Conservation (phyloP, 2,888 invertebrate genomes). For the Nephrotoma guestfalica region DNA sequence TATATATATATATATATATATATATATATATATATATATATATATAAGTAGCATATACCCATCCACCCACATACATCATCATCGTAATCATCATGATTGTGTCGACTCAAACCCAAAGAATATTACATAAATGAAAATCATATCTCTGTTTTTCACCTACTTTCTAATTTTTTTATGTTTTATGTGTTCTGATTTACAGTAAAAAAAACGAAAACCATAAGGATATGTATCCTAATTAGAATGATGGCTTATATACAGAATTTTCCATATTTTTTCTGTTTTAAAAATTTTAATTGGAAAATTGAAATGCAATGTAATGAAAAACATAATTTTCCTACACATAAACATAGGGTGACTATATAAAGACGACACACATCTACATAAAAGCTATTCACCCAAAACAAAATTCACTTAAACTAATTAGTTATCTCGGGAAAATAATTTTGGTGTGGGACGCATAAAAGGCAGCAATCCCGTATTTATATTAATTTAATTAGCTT, state of each 20-base stretch:
- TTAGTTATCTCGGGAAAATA: background rate
- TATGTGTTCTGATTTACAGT: background rate
- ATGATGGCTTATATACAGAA: background rate
- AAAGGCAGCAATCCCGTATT: background rate
- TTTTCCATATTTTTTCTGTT: background rate
- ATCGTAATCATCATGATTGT: background rate
- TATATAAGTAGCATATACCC: too few relatives aligned
- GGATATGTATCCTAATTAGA: constrained; percentile 4
- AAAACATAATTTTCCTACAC: background rate
- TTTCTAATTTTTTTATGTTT: background rate
- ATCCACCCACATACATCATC: background rate
- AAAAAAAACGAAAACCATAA: background rate
- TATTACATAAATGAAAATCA: background rate
- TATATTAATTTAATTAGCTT: background rate
- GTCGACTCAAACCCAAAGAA: background rate
- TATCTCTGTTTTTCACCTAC: background rate
- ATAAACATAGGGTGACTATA: background rate
- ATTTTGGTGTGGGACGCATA: background rate
- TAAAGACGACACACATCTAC: background rate
- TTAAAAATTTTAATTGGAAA: background rate
- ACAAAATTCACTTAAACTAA: background rate
- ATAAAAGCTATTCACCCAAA: background rate
- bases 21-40: too few relatives aligned
- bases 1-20: too few relatives aligned
- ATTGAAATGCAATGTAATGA: constrained; percentile 4